Conservation (phyloP, 2,888 invertebrate genomes). For the Syritta pipiens region DNA sequence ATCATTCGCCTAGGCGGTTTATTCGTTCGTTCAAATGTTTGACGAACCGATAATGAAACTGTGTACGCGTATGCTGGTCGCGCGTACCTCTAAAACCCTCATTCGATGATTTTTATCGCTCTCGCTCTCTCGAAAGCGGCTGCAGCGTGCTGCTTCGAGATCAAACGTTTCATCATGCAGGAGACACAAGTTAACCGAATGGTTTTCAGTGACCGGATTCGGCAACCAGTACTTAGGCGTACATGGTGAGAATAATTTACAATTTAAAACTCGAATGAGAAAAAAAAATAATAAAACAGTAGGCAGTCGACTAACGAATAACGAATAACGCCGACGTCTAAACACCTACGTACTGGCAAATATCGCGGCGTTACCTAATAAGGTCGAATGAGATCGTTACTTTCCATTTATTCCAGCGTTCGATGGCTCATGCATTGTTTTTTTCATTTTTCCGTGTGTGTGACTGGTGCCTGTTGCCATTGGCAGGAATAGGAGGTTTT, state of each 20-base stretch:
- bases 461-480: constrained; percentile 21
- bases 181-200: constrained; percentile 25
- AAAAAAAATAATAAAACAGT: background rate
- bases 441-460: background rate
- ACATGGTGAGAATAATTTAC: constrained; percentile 37
- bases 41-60: too few relatives aligned
- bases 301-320: constrained; percentile 19
- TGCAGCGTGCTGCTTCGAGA: background rate
- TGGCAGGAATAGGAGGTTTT: too few relatives aligned
- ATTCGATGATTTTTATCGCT: constrained; percentile 22
- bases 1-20: too few relatives aligned
- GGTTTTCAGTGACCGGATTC: constrained; percentile 57
- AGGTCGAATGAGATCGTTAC: constrained; percentile 55
- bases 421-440: constrained; percentile 54
- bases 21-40: too few relatives aligned
- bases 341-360: constrained; percentile 50
- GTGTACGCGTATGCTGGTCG: too few relatives aligned
- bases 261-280: constrained; percentile 10
- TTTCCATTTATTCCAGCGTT: constrained; percentile 50
- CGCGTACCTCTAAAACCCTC: too few relatives aligned
- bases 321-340: constrained; percentile 51
- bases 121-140: background rate
- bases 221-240: constrained; percentile 28
- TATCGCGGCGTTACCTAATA: constrained; percentile 55
- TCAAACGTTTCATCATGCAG: constrained; percentile 11